Evolutionary conservation across 2,113 vertebrate species (phyloP), one percentile per base, ranked within the genome.

Genomic region (Oxyruncus cristatus): DNA sequence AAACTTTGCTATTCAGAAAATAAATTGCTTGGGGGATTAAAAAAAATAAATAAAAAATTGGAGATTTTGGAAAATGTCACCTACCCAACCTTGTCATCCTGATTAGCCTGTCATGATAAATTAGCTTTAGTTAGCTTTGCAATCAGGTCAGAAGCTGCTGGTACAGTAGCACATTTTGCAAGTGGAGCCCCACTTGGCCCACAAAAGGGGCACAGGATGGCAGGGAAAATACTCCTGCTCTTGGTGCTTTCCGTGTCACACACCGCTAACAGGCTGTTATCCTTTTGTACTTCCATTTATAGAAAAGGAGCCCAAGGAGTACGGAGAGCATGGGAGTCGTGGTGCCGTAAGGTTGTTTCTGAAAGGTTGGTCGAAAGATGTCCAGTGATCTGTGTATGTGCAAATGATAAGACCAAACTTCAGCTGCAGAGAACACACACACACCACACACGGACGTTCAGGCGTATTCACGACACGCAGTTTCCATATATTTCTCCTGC

Each of bases 81-180:
- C 98, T 98, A 97, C 93, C 97, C 98, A 98, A 98, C 98, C 98
- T 98, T 98, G 98, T 99, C 98, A 98, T 97, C 97, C 98, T 98
- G 98, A 98, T 97, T 98, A 98, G 98, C 98, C 98, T 98, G 98
- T 97, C 96, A 98, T 99, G 99, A 98, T 98, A 98, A 98, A 99
- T 99, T 99, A 98, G 98, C 89, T 98, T 98, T 97, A 97, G 98
- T 98, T 98, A 98, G 97, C 98, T 98, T 98, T 98, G 98, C 97
- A 98, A 97, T 98, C 98, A 97, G 98, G 98, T 98, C 98, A 98
- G 97, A 97, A 98, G 97, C 59, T 35, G 74, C 94, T 80, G 39
- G 55, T 67, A 46, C 15, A 41, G n/a, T 49, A 86, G 83, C 6
- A 15, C 22, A 5, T 75, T 82, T 88, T 73, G 70, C 78, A 87